Conservation (phyloP, 2,888 invertebrate genomes). For the Machimus atricapillus region DNA sequence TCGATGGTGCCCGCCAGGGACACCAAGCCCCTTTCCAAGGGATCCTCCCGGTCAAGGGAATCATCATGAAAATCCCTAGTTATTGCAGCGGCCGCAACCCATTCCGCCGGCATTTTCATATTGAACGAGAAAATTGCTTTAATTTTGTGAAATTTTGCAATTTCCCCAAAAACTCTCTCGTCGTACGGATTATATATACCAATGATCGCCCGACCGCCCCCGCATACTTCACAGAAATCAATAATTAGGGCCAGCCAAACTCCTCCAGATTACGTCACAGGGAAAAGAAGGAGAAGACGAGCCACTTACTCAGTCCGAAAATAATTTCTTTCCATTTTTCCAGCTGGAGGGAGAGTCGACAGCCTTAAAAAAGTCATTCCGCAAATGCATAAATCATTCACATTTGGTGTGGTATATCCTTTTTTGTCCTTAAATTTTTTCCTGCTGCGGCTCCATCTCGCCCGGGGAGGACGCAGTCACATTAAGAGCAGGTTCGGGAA, state of each 20-base stretch:
- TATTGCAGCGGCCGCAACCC: background rate
- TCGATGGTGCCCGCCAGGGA: background rate
- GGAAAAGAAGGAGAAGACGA: background rate
- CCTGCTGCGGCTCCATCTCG: background rate
- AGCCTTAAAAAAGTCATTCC: slow-evolving; percentile 23
- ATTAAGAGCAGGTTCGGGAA: background rate
- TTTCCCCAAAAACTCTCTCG: background rate
- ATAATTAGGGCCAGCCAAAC: background rate
- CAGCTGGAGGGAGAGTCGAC: background rate
- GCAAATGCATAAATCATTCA: slow-evolving; percentile 42
- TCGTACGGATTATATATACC: background rate
- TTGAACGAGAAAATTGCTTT: background rate
- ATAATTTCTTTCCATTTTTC: background rate
- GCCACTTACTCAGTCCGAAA: background rate
- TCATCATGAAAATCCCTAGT: background rate
- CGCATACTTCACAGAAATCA: background rate
- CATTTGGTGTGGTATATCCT: slow-evolving; percentile 39
- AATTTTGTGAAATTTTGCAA: background rate
- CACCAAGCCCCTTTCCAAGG: background rate
- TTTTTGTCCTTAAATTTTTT: slow-evolving; percentile 9
- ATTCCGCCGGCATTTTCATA: background rate
- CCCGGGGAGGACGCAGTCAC: background rate
- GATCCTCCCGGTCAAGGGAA: background rate
- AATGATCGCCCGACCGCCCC: background rate
- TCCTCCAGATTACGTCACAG: background rate